These are phyloP conservation scores for Tichodroma muraria DNA, from an alignment of 2,113 vertebrate species.

Conservation along the genomic window DNA sequence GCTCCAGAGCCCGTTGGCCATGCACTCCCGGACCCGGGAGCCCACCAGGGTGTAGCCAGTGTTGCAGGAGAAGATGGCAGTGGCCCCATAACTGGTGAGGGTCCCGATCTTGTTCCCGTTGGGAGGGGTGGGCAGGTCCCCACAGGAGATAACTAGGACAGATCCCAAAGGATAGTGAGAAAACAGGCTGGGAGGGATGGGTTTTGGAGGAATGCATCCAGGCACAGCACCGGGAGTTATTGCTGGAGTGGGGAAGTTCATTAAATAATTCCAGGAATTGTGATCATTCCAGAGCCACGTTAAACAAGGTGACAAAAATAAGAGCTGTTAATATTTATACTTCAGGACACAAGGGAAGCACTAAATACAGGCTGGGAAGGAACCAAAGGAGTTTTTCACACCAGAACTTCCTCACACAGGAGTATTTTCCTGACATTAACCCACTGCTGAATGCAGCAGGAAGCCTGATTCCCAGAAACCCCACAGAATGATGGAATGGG, in stretches of 20 bases:
- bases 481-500: not conserved
- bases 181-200: not conserved
- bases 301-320: not conserved
- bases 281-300: fast-evolving
- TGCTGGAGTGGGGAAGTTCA: not conserved
- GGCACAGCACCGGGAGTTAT: fast-evolving
- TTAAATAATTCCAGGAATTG: not conserved
- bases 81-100: constrained; percentile 85
- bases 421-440: not conserved
- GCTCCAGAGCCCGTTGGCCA: constrained; percentile 97
- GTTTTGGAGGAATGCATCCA: not conserved
- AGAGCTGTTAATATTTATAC: not conserved
- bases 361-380: not conserved
- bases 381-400: not conserved
- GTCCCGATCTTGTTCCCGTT: constrained; percentile 96
- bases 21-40: constrained; percentile 91
- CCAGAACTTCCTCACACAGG: not conserved
- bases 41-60: constrained; percentile 94
- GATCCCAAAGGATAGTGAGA: not conserved
- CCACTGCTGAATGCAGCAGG: not conserved
- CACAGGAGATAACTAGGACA: constrained; percentile 89
- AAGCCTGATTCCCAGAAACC: not conserved
- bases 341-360: not conserved
- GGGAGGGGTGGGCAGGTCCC: constrained; percentile 87
- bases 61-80: constrained; percentile 97